Percentiles rank a stretch among this genome's conserved stretches.
Evolutionary conservation across 2,113 vertebrate genomes (phyloP).

Genomic region (Triplophysa rosa): DNA sequence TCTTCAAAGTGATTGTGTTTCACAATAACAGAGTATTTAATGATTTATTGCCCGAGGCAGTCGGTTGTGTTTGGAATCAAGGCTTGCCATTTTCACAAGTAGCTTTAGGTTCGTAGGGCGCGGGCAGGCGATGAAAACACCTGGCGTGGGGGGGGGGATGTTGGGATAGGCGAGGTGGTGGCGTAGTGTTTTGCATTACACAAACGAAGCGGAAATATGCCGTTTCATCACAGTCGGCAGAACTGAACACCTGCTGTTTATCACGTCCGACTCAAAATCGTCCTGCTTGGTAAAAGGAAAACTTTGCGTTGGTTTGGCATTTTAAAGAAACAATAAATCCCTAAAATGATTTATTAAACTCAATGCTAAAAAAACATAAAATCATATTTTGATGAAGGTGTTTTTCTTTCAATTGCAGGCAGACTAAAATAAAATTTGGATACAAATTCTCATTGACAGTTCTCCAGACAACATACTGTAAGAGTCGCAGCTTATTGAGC

Average conservation of each 20-base stretch:
- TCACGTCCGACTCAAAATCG: not conserved
- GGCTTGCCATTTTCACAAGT: conserved; percentile 17
- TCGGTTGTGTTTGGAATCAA: conserved; percentile 20
- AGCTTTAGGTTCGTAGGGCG: conserved; percentile 24
- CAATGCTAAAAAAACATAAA: too few species aligned
- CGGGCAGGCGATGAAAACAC: conserved; percentile 31
- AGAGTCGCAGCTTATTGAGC: not conserved
- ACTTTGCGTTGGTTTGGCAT: not conserved
- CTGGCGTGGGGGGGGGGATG: conserved; percentile 5
- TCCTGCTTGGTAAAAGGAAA: not conserved
- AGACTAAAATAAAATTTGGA: too few species aligned
- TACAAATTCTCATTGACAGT: too few species aligned
- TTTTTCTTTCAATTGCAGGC: too few species aligned
- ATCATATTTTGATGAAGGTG: too few species aligned
- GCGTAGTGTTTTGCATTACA: conserved; percentile 15
- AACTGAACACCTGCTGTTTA: conserved; percentile 47
- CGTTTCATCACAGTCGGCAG: conserved; percentile 12
- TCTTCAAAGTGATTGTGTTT: conserved; percentile 48
- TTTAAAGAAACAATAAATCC: not conserved
- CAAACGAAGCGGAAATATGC: conserved; percentile 17
- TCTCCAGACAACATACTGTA: too few species aligned
- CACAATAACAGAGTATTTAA: conserved; percentile 57
- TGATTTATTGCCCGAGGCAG: conserved; percentile 47
- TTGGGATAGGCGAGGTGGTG: conserved; percentile 9
- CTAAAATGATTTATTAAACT: not conserved